phyloP scores from a whole-genome alignment of 2,113 vertebrate genomes.

The Grantiella picta region DNA sequence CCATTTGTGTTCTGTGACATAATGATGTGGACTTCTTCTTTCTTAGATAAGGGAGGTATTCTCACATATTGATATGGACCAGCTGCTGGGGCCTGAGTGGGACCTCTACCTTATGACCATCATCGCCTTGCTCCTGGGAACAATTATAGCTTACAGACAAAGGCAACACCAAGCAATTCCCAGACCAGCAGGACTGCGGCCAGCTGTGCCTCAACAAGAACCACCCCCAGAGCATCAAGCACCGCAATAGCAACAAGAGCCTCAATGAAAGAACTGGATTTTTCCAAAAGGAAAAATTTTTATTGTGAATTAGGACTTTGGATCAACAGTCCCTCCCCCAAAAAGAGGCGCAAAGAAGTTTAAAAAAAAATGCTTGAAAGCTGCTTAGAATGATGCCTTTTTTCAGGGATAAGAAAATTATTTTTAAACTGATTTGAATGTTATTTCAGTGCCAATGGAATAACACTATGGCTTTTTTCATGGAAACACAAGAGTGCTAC shows the following conservation, averaged over 20 bases:
- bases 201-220: conserved; percentile 71
- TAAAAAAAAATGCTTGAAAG: conserved; percentile 59
- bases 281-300: conserved; percentile 54
- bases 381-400: conserved; percentile 78
- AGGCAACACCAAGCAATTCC: conserved; percentile 88
- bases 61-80: conserved; percentile 91
- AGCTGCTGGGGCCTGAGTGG: conserved; percentile 96
- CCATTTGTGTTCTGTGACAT: not conserved
- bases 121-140: conserved; percentile 92
- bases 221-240: conserved; percentile 69
- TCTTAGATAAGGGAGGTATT: conserved; percentile 84
- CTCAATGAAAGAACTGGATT: conserved; percentile 54
- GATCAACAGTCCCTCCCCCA: conserved; percentile 43
- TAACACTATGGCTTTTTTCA: conserved; percentile 72
- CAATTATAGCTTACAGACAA: conserved; percentile 95
- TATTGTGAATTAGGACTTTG: conserved; percentile 49
- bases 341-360: conserved; percentile 62
- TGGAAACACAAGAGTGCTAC: conserved; percentile 62
- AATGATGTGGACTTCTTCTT: not conserved
- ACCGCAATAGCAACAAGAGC: conserved; percentile 61
- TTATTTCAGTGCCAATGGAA: conserved; percentile 76
- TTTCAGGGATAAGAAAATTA: conserved; percentile 80
- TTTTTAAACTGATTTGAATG: conserved; percentile 72
- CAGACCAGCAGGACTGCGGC: conserved; percentile 57
- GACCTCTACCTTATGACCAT: conserved; percentile 99